Evolutionary conservation across 2,888 invertebrate genomes (phyloP).

Genomic region (Dinocampus coccinellae): DNA sequence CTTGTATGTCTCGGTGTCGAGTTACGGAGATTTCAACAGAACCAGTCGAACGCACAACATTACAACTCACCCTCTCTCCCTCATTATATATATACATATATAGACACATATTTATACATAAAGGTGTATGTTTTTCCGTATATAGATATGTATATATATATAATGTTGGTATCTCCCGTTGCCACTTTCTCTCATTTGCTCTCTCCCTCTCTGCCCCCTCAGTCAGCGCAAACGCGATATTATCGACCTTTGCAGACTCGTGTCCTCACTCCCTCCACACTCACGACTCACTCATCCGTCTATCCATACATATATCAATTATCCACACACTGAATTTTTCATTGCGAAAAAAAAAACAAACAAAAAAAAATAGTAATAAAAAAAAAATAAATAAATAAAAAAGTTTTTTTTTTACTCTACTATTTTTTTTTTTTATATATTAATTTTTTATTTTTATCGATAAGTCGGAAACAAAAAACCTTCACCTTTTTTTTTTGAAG

Average conservation of each 20-base stretch:
- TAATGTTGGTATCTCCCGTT: slow-evolving; percentile 4
- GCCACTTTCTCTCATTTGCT: slow-evolving; percentile 13
- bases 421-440: not conserved
- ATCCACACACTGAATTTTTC: slow-evolving; percentile 1
- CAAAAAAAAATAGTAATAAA: too few species aligned
- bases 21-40: slow-evolving; percentile 69
- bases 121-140: not conserved
- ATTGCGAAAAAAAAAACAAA: not conserved
- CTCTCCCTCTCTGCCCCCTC: slow-evolving; percentile 32
- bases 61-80: slow-evolving; percentile 38
- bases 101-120: not conserved
- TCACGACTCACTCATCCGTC: slow-evolving; percentile 13
- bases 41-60: slow-evolving; percentile 43
- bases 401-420: not conserved
- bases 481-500: too few species aligned
- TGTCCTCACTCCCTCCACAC: slow-evolving; percentile 24
- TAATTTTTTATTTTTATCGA: not conserved
- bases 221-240: slow-evolving; percentile 65
- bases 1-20: slow-evolving; percentile 56
- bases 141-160: not conserved
- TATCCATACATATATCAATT: not conserved
- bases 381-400: too few species aligned
- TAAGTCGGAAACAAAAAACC: too few species aligned
- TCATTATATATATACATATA: not conserved
- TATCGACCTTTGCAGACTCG: slow-evolving; percentile 59